A percentile compares a stretch with the other conserved stretches of the same genome.
phyloP scores from a whole-genome alignment of 1,140 invertebrate genomes.

The Pseudachorutes palmiensis region DNA sequence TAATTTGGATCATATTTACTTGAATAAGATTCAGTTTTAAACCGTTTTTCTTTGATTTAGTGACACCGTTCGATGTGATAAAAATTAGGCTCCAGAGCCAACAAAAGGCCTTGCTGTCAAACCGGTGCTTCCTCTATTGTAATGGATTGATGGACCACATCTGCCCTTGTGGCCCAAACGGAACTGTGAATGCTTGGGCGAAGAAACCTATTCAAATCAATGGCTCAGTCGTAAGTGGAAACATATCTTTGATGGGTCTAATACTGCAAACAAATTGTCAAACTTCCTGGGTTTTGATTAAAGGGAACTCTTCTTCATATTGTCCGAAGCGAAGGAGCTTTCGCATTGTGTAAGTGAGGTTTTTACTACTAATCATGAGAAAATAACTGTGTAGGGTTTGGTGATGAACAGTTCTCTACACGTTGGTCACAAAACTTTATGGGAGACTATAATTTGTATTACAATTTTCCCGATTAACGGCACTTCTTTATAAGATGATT shows the following conservation, averaged over 20 bases:
- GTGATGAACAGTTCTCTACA: too few species aligned
- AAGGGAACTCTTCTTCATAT: constrained; percentile 97
- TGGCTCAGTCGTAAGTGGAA: constrained; percentile 61
- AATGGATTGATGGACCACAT: constrained; percentile 99
- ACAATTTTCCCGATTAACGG: too few species aligned
- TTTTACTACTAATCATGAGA: too few species aligned
- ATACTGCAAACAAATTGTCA: constrained; percentile 6
- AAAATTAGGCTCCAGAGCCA: constrained; percentile 95
- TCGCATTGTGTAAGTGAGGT: constrained; percentile 57
- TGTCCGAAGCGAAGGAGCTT: constrained; percentile 72
- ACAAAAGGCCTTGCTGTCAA: constrained; percentile 67
- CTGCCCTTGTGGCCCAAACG: constrained; percentile 70
- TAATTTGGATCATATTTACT: constrained; percentile 46
- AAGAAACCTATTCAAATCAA: constrained; percentile 68
- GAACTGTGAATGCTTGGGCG: constrained; percentile 54
- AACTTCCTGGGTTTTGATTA: constrained; percentile 1
- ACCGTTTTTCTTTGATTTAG: constrained; percentile 46
- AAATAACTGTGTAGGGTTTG: too few species aligned
- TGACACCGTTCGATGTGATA: constrained; percentile 96
- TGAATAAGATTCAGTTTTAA: constrained; percentile 8
- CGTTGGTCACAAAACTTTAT: too few species aligned
- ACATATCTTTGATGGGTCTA: constrained; percentile 7
- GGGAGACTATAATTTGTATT: too few species aligned
- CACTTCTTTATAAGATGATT: too few species aligned
- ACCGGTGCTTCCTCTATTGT: constrained; percentile 92